Evolutionary conservation across 2,888 invertebrate genomes (phyloP), one percentile per base, ranked within the genome.

Genomic region (Thera obeliscata): DNA sequence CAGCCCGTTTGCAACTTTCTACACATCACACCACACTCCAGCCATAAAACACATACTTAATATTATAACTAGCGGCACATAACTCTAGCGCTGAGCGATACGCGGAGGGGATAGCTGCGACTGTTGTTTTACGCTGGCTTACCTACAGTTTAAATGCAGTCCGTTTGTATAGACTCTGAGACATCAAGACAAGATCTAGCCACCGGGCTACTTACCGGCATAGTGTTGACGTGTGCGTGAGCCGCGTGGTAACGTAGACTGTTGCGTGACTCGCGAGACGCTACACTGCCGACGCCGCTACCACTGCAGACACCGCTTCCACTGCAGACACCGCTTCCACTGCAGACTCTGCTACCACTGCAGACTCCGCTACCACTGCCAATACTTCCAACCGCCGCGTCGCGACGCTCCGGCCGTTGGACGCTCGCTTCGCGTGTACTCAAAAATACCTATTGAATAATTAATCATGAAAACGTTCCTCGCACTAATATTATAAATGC

Each of bases 381-480:
- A 0, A 43, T 2, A 4, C 49, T 50, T 9, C 66, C 64, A 56
- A 61, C 4, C 9, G 61, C 8, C 8, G 64, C 74, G 64, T 79
- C 77, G 36, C 73, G 61, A 4, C 79, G 79, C 66, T 7, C 49
- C 35, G 83, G 80, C 22, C 63, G 70, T 74, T 83, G 85, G 63
- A 74, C 71, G 50, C 60, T 46, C 67, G 69, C 76, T 46, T 77
- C 77, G 43, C 78, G 70, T 72, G 62, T 22, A 72, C 74, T 59
- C 67, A 70, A 65, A 58, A 35, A 46, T 2, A 55, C 48, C 52
- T 43, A 7, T 22, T 22, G 1, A 22, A 22, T 33, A 33, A 33
- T 52, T 7, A 1, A 12, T 12, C 4, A 33, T 52, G 5, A 22
- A 22, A 52, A 12, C 3, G 52, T 52, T 46, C 5, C 7, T 46